These are phyloP conservation scores for Episyrphus balteatus DNA, from an alignment of 1,140 invertebrate species.

Conservation along the genomic window DNA sequence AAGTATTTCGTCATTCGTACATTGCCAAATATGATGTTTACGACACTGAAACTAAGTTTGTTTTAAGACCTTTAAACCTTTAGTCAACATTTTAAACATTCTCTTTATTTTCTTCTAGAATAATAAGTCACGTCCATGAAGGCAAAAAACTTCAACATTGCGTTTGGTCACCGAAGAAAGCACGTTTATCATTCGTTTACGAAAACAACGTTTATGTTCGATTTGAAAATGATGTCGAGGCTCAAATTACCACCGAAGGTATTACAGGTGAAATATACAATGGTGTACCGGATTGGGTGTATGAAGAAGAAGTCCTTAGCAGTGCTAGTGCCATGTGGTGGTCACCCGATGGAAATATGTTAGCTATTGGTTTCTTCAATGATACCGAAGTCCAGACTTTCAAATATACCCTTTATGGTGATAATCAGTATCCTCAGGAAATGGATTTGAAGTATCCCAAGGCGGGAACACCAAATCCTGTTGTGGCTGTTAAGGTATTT, in stretches of 20 bases:
- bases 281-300: constrained; percentile 66
- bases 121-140: constrained; percentile 35
- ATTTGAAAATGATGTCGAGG: constrained; percentile 35
- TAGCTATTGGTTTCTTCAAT: constrained; percentile 76
- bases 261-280: constrained; percentile 58
- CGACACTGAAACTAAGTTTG: constrained; percentile 27
- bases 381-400: constrained; percentile 60
- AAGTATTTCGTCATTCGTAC: constrained; percentile 28
- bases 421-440: constrained; percentile 80
- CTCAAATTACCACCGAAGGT: constrained; percentile 49
- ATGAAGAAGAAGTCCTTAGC: constrained; percentile 82
- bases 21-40: constrained; percentile 32
- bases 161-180: constrained; percentile 59
- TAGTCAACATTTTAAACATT: neutral
- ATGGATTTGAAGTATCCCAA: constrained; percentile 75
- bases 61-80: constrained; percentile 1
- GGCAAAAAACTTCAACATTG: constrained; percentile 51
- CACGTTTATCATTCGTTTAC: constrained; percentile 62
- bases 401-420: constrained; percentile 50
- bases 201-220: constrained; percentile 61
- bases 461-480: constrained; percentile 67
- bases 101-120: constrained; percentile 19
- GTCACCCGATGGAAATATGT: constrained; percentile 60
- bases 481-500: constrained; percentile 54
- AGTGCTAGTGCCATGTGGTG: constrained; percentile 82